phyloP scores from a whole-genome alignment of 1,140 invertebrate species.

The Ceratina calcarata region DNA sequence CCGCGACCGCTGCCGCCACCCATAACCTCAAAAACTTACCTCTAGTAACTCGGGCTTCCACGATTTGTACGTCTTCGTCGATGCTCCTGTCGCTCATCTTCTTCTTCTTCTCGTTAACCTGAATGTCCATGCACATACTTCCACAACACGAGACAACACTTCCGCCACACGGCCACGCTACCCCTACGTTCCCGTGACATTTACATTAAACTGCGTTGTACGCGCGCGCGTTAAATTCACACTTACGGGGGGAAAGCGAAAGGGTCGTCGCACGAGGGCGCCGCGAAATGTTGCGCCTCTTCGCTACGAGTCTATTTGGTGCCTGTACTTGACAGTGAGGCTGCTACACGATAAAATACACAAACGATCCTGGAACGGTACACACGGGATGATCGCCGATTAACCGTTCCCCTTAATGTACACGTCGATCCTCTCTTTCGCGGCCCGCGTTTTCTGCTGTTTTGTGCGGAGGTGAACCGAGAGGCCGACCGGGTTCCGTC shows the following conservation, averaged over 20 bases:
- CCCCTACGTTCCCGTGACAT: conserved; percentile 67
- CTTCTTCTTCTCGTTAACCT: conserved; percentile 77
- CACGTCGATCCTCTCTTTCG: conserved; percentile 29
- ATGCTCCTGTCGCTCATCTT: conserved; percentile 75
- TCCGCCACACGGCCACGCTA: conserved; percentile 47
- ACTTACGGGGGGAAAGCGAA: conserved; percentile 38
- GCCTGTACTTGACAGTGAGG: background rate
- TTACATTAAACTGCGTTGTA: conserved; percentile 65
- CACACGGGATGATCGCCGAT: background rate
- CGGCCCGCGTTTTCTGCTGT: conserved; percentile 61
- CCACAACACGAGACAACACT: conserved; percentile 58
- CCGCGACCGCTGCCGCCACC: conserved; percentile 46
- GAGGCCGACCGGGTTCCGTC: conserved; percentile 65
- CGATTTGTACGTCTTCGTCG: conserved; percentile 77
- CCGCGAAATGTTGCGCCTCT: conserved; percentile 30
- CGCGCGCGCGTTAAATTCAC: conserved; percentile 56
- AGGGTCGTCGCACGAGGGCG: conserved; percentile 41
- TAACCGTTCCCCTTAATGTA: background rate
- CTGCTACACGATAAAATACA: conserved; percentile 11
- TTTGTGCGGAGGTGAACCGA: conserved; percentile 54
- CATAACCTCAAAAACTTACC: conserved; percentile 72
- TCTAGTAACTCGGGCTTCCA: conserved; percentile 74
- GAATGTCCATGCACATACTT: conserved; percentile 80
- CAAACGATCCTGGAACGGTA: conserved; percentile 31
- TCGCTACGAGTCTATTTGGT: background rate